phyloP scores from a whole-genome alignment of 2,113 vertebrate genomes.

The Neofelis nebulosa region DNA sequence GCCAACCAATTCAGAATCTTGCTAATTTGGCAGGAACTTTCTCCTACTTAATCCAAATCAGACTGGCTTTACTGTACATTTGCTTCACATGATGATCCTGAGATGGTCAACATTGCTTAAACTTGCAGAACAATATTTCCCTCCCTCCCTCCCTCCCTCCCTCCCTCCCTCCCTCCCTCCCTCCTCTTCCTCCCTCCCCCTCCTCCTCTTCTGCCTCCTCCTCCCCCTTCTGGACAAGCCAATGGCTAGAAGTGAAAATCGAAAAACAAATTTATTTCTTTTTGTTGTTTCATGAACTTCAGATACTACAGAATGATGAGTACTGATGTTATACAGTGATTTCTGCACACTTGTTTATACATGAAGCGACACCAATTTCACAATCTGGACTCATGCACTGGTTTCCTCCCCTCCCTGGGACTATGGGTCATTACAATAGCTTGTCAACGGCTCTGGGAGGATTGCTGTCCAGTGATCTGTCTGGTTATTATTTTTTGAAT shows the following conservation, averaged over 20 bases:
- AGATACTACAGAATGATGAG: neutral
- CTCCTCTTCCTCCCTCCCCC: too few relatives aligned
- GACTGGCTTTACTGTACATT: neutral
- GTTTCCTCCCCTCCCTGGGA: neutral
- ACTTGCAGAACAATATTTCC: too few relatives aligned
- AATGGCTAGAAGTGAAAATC: constrained; percentile 26
- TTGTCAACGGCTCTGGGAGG: neutral
- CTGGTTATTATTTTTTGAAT: neutral
- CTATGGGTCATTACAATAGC: neutral
- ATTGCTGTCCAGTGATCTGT: neutral
- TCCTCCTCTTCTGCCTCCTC: neutral
- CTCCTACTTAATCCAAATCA: neutral
- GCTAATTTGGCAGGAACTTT: neutral
- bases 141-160: neutral
- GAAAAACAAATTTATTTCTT: neutral
- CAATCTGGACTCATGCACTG: neutral
- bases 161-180: too few relatives aligned
- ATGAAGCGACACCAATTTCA: rapidly evolving
- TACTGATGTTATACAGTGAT: neutral
- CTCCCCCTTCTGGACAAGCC: neutral
- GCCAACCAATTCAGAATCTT: neutral
- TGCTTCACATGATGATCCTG: rapidly evolving
- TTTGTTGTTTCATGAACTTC: neutral
- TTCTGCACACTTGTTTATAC: neutral
- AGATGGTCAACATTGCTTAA: rapidly evolving